Evolutionary conservation across 2,888 invertebrate species (phyloP).

Genomic region (Eumacrocentrus americanus): DNA sequence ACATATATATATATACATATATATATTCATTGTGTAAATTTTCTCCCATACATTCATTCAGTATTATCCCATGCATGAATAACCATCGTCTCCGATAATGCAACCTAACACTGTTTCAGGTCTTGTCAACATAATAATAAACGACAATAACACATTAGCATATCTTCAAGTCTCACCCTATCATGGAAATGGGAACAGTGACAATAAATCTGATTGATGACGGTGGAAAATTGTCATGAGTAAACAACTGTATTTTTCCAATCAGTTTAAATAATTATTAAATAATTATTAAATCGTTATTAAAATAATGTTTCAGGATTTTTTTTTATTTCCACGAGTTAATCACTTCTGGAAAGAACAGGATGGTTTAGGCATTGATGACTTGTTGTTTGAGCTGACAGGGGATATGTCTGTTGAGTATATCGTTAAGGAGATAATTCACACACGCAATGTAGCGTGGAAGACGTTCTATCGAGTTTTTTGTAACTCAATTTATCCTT

Average conservation of each 20-base stretch:
- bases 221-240: background rate
- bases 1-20: background rate
- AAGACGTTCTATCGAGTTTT: conserved; percentile 8
- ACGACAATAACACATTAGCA: background rate
- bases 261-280: no score
- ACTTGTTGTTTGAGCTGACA: conserved; percentile 5
- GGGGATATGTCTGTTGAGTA: background rate
- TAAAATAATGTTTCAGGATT: no score
- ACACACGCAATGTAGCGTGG: conserved; percentile 3
- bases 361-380: background rate
- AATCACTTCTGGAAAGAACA: no score
- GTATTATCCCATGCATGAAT: background rate
- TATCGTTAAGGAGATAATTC: background rate
- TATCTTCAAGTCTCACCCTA: background rate
- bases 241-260: background rate
- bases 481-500: conserved; percentile 22
- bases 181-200: background rate
- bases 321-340: no score
- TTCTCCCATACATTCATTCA: no score
- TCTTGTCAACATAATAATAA: conserved; percentile 6
- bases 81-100: conserved; percentile 4
- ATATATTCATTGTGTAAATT: background rate
- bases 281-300: no score
- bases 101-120: conserved; percentile 7
- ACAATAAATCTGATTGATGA: conserved; percentile 1